A percentile compares a stretch with the other conserved stretches of the same genome.
These are phyloP conservation scores for Polyergus mexicanus DNA, from an alignment of 1,140 invertebrate genomes.

Conservation along the genomic window DNA sequence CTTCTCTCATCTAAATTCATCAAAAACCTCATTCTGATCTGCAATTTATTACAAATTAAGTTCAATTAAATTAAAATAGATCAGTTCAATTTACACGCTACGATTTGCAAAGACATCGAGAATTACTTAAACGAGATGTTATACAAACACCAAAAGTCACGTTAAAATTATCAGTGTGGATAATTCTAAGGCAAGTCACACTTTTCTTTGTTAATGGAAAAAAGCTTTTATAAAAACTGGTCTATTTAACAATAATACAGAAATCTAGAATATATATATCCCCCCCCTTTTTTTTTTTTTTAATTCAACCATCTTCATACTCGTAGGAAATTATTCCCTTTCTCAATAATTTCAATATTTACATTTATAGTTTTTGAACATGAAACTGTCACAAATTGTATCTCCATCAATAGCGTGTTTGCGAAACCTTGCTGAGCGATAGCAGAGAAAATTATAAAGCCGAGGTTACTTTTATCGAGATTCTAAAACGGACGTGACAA, in stretches of 20 bases:
- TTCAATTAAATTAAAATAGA: too few species aligned
- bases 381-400: background rate
- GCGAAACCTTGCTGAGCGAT: background rate
- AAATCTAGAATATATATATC: background rate
- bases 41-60: background rate
- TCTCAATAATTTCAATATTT: background rate
- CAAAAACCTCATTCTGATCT: constrained; percentile 31
- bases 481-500: background rate
- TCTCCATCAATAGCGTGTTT: background rate
- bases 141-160: background rate
- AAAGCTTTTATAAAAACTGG: background rate
- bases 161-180: constrained; percentile 25
- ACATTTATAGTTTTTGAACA: constrained; percentile 15
- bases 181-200: constrained; percentile 4
- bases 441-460: background rate
- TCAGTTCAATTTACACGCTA: constrained; percentile 27
- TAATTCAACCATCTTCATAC: background rate
- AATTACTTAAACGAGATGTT: constrained; percentile 10
- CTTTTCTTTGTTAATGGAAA: background rate
- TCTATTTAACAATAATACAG: background rate
- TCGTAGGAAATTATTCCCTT: background rate
- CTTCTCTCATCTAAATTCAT: constrained; percentile 20
- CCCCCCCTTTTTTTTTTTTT: background rate
- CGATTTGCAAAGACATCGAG: constrained; percentile 5
- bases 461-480: background rate